phyloP scores from a whole-genome alignment of 1,140 invertebrate species.

The Octopus sinensis region DNA sequence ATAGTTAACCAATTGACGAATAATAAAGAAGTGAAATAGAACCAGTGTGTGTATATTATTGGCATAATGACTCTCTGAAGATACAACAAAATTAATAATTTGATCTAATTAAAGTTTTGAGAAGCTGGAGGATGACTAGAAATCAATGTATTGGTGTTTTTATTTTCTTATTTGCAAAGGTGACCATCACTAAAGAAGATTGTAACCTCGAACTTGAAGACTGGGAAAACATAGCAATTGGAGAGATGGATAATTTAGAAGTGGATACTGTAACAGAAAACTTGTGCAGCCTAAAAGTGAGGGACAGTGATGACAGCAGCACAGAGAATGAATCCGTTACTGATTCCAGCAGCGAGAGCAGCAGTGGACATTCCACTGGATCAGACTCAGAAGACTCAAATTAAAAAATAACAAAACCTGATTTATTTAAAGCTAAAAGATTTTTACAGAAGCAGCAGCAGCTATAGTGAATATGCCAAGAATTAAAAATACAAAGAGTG shows the following conservation, averaged over 20 bases:
- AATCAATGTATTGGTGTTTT: not conserved
- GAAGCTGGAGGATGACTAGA: too few species aligned
- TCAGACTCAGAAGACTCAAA: too few species aligned
- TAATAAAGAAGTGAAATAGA: too few species aligned
- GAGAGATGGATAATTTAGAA: constrained; percentile 11
- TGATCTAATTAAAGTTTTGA: not conserved
- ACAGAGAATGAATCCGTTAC: constrained; percentile 23
- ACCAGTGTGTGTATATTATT: too few species aligned
- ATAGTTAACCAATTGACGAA: too few species aligned
- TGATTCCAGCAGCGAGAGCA: constrained; percentile 9
- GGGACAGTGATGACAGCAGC: not conserved
- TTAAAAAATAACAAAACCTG: too few species aligned
- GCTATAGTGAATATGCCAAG: too few species aligned
- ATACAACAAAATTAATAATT: not conserved
- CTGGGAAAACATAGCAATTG: constrained; percentile 59
- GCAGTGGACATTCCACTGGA: not conserved
- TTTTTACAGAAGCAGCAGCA: too few species aligned
- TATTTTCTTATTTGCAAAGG: constrained; percentile 35
- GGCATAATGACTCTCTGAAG: too few species aligned
- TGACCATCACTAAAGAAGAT: constrained; percentile 58
- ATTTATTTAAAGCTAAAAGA: too few species aligned
- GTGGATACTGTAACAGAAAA: not conserved
- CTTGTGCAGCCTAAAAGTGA: not conserved
- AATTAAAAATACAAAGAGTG: too few species aligned
- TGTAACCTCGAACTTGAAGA: constrained; percentile 60